These are phyloP conservation scores for Drosophila quinaria DNA, from an alignment of 2,888 invertebrate species.

Conservation along the genomic window DNA sequence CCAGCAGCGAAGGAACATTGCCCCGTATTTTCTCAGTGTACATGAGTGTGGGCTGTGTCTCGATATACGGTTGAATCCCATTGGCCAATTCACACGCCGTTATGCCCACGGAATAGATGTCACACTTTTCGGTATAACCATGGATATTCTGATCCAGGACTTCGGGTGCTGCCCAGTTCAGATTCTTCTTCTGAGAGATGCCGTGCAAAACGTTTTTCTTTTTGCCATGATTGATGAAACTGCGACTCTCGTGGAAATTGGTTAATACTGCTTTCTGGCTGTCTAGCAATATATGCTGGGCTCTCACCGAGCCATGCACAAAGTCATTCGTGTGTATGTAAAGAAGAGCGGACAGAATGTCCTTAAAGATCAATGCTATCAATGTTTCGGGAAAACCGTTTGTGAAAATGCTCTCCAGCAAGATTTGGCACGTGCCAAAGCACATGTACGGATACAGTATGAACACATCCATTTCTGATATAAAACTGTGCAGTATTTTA, in stretches of 20 bases:
- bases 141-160: constrained; percentile 94
- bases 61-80: constrained; percentile 94
- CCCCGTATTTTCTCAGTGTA: constrained; percentile 94
- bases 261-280: constrained; percentile 90
- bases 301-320: constrained; percentile 94
- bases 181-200: constrained; percentile 88
- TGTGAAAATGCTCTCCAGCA: constrained; percentile 91
- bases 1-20: constrained; percentile 90
- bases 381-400: constrained; percentile 92
- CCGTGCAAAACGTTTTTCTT: constrained; percentile 90
- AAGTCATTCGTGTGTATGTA: constrained; percentile 94
- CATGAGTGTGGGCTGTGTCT: constrained; percentile 95
- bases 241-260: constrained; percentile 92
- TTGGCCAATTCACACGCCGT: constrained; percentile 92
- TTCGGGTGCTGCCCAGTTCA: constrained; percentile 97
- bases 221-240: constrained; percentile 90
- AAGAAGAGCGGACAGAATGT: constrained; percentile 91
- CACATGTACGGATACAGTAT: constrained; percentile 93
- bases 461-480: constrained; percentile 91
- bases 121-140: constrained; percentile 95
- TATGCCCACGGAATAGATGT: constrained; percentile 96
- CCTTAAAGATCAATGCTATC: constrained; percentile 92
- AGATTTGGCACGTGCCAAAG: constrained; percentile 93
- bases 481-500: constrained; percentile 91
- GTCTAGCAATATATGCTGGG: constrained; percentile 93